These are phyloP conservation scores for Perodicticus potto DNA, from an alignment of 2,797 vertebrate species.

Conservation along the genomic window DNA sequence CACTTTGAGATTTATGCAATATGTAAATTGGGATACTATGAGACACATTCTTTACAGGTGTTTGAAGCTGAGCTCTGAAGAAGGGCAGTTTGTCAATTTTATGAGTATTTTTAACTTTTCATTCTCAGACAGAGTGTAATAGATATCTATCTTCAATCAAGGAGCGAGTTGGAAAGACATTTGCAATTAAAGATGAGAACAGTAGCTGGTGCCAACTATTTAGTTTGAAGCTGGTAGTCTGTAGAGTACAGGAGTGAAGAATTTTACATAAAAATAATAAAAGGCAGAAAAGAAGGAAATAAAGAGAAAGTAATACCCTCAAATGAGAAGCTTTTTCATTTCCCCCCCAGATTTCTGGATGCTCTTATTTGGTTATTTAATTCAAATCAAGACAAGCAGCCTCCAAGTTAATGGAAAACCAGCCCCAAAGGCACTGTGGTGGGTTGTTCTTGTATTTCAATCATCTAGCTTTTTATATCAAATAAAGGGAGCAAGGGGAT, in stretches of 20 bases:
- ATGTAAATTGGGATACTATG: conserved; percentile 47
- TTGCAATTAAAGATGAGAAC: background rate
- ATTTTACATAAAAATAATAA: background rate
- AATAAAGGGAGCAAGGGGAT: background rate
- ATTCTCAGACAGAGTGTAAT: background rate
- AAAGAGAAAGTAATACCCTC: background rate
- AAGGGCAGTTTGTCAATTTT: conserved; percentile 55
- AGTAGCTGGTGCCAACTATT: background rate
- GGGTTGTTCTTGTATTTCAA: background rate
- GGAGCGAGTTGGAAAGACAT: conserved; percentile 34
- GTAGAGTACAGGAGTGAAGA: background rate
- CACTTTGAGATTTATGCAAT: conserved; percentile 63
- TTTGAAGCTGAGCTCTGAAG: conserved; percentile 31
- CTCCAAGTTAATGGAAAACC: background rate
- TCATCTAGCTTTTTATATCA: background rate
- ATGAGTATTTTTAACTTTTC: conserved; percentile 43
- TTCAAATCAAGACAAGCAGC: background rate
- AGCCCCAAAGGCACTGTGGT: background rate
- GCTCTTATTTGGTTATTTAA: background rate
- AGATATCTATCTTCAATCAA: conserved; percentile 2
- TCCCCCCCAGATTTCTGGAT: background rate
- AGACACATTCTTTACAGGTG: background rate
- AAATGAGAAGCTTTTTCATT: background rate
- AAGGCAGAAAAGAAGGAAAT: background rate
- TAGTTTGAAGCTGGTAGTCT: background rate